phyloP scores from a whole-genome alignment of 2,888 invertebrate genomes.

The Hedya salicella region DNA sequence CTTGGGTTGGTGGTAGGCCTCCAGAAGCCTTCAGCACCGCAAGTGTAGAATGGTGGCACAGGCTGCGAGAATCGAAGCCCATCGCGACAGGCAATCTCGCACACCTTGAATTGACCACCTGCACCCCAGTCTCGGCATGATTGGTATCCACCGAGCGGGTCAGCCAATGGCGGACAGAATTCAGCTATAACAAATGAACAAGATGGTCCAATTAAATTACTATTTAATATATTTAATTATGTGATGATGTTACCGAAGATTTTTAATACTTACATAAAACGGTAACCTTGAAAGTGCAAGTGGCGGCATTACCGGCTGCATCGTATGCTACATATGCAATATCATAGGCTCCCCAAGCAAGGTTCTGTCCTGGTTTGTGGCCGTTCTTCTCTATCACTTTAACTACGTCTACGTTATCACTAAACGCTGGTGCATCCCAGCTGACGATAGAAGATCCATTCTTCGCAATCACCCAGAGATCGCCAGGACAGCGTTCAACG shows the following conservation, averaged over 20 bases:
- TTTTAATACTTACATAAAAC: conserved; percentile 88
- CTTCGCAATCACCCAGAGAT: conserved; percentile 96
- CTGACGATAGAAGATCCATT: conserved; percentile 95
- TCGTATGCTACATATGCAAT: conserved; percentile 97
- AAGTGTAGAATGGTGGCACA: conserved; percentile 98
- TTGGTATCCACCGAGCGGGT: conserved; percentile 96
- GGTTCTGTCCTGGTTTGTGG: conserved; percentile 93
- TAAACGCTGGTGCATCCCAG: conserved; percentile 97
- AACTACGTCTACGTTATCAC: conserved; percentile 93
- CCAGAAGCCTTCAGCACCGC: conserved; percentile 99
- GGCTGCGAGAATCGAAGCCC: conserved; percentile 96
- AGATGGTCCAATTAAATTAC: not conserved
- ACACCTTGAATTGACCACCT: conserved; percentile 97
- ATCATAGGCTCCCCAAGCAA: conserved; percentile 96
- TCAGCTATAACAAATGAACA: conserved; percentile 86
- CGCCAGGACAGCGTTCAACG: conserved; percentile 96
- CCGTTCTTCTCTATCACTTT: conserved; percentile 93
- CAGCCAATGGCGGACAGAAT: conserved; percentile 94
- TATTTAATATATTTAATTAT: not conserved
- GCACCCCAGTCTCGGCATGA: conserved; percentile 98
- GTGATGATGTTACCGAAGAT: not conserved
- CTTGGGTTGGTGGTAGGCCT: conserved; percentile 93
- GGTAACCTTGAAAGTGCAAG: conserved; percentile 96
- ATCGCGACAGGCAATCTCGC: conserved; percentile 94
- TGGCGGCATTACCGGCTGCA: conserved; percentile 95